Evolutionary conservation across 2,113 vertebrate species (phyloP), one percentile per base, ranked within the genome.

Genomic region (Spermophilus dauricus): DNA sequence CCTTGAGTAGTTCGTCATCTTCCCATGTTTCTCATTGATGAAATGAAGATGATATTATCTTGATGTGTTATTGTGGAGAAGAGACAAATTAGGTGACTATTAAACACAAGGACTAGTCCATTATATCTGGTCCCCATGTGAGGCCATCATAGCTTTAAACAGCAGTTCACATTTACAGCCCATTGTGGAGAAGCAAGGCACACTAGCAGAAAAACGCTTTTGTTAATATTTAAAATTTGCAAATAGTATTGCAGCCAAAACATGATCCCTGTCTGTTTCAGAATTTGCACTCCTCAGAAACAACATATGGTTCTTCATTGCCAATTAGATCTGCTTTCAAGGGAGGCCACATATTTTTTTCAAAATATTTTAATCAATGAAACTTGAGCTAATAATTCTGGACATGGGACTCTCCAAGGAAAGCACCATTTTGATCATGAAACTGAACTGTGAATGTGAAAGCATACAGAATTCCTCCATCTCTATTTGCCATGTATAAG

Each of bases 141-240:
- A 86, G n/a, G 13, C n/a, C 22, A 24, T 51, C 5, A 1, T 53
- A 80, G 63, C 87, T 90, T 94, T 75, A 30, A 53, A 72, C 80
- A 85, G 28, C 53, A 77, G 17, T 93, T 77, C 39, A 30, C 18
- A 18, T n/a, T 20, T 3, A 37, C 39, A 11, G 14, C 56, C 92
- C 20, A 22, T 58, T 89, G 85, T 83, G 86, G 63, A 86, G 53
- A 76, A 56, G 32, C 20, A 28, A 1, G 28, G 22, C 42, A 4
- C 51, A 82, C 45, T 37, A 51, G 13, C 11, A 77, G 32, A 78
- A 22, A 77, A 91, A 4, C 16, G 37, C 17, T 45, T 9, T 45
- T 51, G 75, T 75, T 92, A 61, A 88, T 89, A 86, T 85, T 97
- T 78, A 92, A 78, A 85, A 58, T 61, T 80, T 95, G 30, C 51